These are phyloP conservation scores for Tringa solitaria DNA, from an alignment of 2,113 vertebrate species.

Conservation along the genomic window DNA sequence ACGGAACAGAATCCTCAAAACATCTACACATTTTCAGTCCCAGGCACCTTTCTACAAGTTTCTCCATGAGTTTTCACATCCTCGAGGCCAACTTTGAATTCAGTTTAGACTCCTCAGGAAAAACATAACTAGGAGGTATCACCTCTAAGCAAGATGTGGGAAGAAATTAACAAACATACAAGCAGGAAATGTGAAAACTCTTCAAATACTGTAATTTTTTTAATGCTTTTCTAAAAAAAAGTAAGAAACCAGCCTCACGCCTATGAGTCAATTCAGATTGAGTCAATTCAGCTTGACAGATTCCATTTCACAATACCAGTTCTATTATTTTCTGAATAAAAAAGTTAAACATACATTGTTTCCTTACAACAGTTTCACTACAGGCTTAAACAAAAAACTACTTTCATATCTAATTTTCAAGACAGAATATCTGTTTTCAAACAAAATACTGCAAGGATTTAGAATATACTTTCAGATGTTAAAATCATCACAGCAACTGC, in stretches of 20 bases:
- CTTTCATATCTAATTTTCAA: not conserved
- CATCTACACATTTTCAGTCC: not conserved
- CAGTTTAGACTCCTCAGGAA: not conserved
- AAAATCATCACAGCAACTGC: not conserved
- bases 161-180: not conserved
- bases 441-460: not conserved
- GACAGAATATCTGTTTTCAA: not conserved
- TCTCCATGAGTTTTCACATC: not conserved
- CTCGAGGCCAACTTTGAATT: not conserved
- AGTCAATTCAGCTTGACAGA: too few species aligned
- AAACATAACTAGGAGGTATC: not conserved
- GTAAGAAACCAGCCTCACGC: not conserved
- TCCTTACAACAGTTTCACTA: not conserved
- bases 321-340: not conserved
- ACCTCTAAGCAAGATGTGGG: not conserved
- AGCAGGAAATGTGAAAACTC: not conserved
- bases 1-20: not conserved
- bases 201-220: not conserved
- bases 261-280: not conserved
- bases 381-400: not conserved
- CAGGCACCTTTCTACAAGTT: not conserved
- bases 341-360: not conserved
- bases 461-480: not conserved
- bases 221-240: not conserved
- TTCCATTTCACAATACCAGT: not conserved